Base-by-base conservation (phyloP, 2,113 vertebrate genomes). In the Felis chaus region DNA sequence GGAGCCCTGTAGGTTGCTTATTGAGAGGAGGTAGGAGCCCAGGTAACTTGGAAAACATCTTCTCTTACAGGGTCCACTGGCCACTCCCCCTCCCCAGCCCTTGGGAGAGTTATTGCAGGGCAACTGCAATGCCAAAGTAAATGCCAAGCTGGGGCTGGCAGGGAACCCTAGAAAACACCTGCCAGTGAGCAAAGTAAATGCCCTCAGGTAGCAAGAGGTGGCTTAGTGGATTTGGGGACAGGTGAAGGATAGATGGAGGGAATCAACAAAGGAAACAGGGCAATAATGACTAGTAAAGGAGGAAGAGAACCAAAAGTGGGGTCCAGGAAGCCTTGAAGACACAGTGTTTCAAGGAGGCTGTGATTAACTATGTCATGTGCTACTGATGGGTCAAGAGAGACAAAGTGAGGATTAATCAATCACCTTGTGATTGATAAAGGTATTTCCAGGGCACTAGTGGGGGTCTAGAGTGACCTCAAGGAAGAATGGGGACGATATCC, bases 81-180 rank as follows among this genome's bases (percentile, higher is more conserved):
- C 53, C 41, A 7, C 5, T 0, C 0, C 21, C 15, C 2, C 2
- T 61, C 53, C 65, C 36, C 25, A 73, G 27, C 4, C 63, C 61
- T 93, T 96, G 92, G 57, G 65, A 61, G 82, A 81, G 13, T 50
- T 29, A 33, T 4, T 89, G 48, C 3, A 81, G 36, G 66, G 71
- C n/a, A 69, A 33, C 2, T n/a, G 50, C 29, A 9, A 21, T 16
- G 85, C 81, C 96, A 96, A 69, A 93, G 45, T 89, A 93, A 94
- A 96, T 66, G 76, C 9, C 69, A 41, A 36, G 16, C 36, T 8
- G 7, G 57, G 29, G 31, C 33, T 89, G 66, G 83, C 82, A 50
- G 23, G 13, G 68, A 41, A 68, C 25, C 65, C 61, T 65, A 74
- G 73, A 27, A 89, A 97, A 87, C 10, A 80, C 16, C 65, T 68